Conservation (phyloP, 2,888 invertebrate genomes). For the Athripsodes cinereus region DNA sequence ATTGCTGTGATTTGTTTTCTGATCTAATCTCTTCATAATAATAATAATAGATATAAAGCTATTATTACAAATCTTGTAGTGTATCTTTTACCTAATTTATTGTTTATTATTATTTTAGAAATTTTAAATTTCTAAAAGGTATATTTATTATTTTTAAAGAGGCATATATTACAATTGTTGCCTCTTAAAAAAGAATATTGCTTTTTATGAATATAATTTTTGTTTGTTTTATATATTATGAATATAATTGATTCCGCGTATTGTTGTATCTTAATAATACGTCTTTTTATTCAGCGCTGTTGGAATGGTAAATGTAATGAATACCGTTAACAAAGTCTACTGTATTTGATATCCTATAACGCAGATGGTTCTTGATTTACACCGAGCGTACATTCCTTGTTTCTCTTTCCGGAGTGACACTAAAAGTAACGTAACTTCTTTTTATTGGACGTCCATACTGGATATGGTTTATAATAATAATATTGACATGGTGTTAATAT, state of each 20-base stretch:
- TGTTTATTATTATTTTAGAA: background rate
- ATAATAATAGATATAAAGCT: background rate
- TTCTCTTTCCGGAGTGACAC: background rate
- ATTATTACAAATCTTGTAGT: too few species aligned
- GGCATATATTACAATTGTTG: background rate
- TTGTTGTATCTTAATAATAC: too few species aligned
- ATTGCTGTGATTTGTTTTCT: background rate
- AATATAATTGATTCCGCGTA: too few species aligned
- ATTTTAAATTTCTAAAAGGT: background rate
- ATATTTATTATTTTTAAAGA: background rate
- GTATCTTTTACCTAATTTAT: too few species aligned
- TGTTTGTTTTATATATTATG: background rate
- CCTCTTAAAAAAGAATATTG: background rate
- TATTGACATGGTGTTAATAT: background rate
- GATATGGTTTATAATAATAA: background rate
- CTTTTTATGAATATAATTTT: background rate
- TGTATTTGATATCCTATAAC: background rate
- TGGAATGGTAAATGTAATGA: too few species aligned
- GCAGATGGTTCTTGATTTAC: conserved; percentile 3
- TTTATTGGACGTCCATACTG: background rate
- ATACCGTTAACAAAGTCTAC: background rate
- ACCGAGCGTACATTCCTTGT: conserved; percentile 3
- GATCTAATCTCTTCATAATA: background rate
- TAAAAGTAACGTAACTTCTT: background rate
- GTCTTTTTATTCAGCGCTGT: background rate